Evolutionary conservation across 1,140 invertebrate species (phyloP), one percentile per base, ranked within the genome.

Genomic region (Chlorops oryzae): DNA sequence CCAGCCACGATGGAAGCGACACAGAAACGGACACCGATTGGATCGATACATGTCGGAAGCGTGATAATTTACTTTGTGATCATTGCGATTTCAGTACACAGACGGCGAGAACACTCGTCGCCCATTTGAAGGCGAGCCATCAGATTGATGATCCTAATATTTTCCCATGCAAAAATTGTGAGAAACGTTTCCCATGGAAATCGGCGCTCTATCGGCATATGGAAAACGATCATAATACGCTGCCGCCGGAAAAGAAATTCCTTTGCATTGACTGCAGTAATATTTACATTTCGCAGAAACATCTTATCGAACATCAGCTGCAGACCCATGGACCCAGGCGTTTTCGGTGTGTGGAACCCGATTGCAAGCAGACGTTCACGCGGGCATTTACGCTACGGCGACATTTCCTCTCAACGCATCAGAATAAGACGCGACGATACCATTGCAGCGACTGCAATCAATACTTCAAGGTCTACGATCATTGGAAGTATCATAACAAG

Each of bases 391-490:
- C 42, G 5, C 25, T 45, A 15, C 15, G 42, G 22, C 25, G 42
- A 12, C 42, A 45, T 45, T 45, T 45, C 17, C 28, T 45, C 25
- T 32, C 42, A 13, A 27, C 42, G n/a, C 42, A 45, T 32, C 28
- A 25, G 2, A 28, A 45, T n/a, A 15, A 45, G 9, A 45, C 42
- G 17, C 28, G 27, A 32, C 42, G 42, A 5, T 45, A 45, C 17
- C 42, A 45, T 32, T 45, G 42, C 18, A 10, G 28, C 6, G 42
- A 45, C 34, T 45, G 42, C 15, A 10, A 45, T 21, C 28, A 45
- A 21, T 45, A 45, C 17, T 45, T 45, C 22, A 45, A 45, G 22
- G 42, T 45, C 22, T 45, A 45, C 17, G 42, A 45, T 45, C 42
- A 45, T 17, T 45, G 42, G 42, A 45, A 45, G 15, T 45, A 45